Base-by-base conservation (phyloP, 92 coral and sea anemone species). In the Epizoanthus stellaris region DNA sequence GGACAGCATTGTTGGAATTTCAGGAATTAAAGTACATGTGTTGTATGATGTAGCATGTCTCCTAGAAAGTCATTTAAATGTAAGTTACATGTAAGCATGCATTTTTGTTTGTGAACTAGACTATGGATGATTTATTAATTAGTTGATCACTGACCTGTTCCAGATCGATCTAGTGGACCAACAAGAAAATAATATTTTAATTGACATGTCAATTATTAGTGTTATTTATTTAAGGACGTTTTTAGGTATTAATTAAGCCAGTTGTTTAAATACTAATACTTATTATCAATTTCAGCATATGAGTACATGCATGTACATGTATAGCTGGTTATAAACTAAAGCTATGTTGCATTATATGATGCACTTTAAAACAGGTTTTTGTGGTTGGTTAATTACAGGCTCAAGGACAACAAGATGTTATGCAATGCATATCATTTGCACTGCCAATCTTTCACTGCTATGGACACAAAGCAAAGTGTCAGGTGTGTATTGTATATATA, bases 31-130 rank as follows among this genome's bases (percentile, higher is more conserved):
- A 59, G 81, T 85, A 57, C 30, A 75, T 52, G 10, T 49, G 56
- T 40, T 85, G 19, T 85, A 85, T 64, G 88, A 85, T 65, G 70
- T 85, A 4, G 88, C 84, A 13, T 85, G 88, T 47, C 56, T 85
- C 21, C 43, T 85, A 54, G 84, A 60, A 64, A 85, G 57, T 23
- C 88, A 85, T 70, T 76, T 85, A 53, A 6, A 34, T 67, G 88
- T 84, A 71, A 84, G 54, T 49, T 0, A 42, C 47, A 42, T 42
- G 47, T 42, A 42, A 42, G 47, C 47, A 42, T 42, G 6, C 47
- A 42, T 42, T 42, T 42, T 42, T 42, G 47, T 42, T 42, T 42
- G 4, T 42, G 47, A 3, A 42, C 47, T 42, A 3, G 6, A 42
- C 47, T 23, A 23, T 23, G 25, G 25, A 23, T 23, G 25, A 23